Evolutionary conservation across 2,113 vertebrate genomes (phyloP).

Genomic region (Harpagus bidentatus): DNA sequence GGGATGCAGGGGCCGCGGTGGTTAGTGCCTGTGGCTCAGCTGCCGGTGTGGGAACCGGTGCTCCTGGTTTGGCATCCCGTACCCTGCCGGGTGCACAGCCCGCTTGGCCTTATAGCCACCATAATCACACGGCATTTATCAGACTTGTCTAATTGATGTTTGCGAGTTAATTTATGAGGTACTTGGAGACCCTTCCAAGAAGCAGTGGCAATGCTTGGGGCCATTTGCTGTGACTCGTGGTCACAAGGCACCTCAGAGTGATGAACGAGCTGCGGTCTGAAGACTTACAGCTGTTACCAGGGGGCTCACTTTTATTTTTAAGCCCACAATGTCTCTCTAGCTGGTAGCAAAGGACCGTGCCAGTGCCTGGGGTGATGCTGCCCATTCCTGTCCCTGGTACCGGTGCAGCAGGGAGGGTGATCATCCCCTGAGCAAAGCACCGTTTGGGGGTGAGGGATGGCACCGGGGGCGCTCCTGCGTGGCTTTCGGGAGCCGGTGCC

Average conservation of each 20-base stretch:
- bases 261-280: neutral
- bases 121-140: neutral
- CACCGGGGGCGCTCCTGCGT: rapidly evolving
- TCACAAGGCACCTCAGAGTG: neutral
- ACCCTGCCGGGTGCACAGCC: neutral
- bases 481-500: neutral
- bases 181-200: neutral
- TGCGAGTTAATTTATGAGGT: neutral
- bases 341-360: neutral
- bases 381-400: rapidly evolving
- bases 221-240: neutral
- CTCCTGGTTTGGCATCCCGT: neutral
- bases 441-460: rapidly evolving
- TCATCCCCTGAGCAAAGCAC: neutral
- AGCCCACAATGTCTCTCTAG: neutral
- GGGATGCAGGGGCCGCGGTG: rapidly evolving
- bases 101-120: rapidly evolving
- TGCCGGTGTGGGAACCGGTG: neutral
- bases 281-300: neutral
- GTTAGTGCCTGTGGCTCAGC: neutral
- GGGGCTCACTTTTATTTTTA: neutral
- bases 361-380: rapidly evolving
- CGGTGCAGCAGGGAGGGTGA: neutral
- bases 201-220: neutral
- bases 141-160: neutral